These are phyloP conservation scores for Pristionchus arcanus DNA, from an alignment of 2,888 invertebrate species.

Conservation along the genomic window DNA sequence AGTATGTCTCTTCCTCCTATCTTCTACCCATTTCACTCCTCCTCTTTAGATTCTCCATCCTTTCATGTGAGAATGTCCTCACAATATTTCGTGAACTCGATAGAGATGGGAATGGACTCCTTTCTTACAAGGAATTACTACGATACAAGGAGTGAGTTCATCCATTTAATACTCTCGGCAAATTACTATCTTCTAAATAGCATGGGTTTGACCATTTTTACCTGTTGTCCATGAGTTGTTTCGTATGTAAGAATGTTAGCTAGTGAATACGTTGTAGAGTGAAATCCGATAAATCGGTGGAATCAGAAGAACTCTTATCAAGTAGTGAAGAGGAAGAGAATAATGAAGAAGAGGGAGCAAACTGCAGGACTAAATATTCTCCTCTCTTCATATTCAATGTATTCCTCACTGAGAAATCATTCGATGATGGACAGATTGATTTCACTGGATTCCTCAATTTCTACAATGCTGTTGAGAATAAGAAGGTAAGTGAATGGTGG, in stretches of 20 bases:
- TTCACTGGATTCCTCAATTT: slow-evolving; percentile 50
- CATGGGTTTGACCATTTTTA: too few relatives aligned
- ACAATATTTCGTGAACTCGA: neutral
- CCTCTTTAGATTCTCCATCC: slow-evolving; percentile 8
- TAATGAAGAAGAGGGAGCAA: neutral
- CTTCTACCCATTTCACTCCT: neutral
- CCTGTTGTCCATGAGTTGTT: neutral
- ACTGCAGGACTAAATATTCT: neutral
- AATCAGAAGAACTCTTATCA: neutral
- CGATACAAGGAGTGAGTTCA: slow-evolving; percentile 26
- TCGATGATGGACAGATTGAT: slow-evolving; percentile 30
- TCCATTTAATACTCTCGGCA: neutral
- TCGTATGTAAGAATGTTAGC: neutral
- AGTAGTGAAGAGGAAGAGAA: neutral
- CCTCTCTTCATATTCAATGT: slow-evolving; percentile 19
- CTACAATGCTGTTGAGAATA: slow-evolving; percentile 44
- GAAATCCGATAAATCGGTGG: neutral
- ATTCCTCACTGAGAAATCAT: slow-evolving; percentile 49
- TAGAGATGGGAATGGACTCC: slow-evolving; percentile 8
- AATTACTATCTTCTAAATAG: neutral
- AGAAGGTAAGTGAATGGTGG: slow-evolving; percentile 6
- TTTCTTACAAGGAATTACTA: neutral
- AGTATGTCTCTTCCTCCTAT: neutral
- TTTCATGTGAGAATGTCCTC: neutral
- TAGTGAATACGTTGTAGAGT: neutral